A percentile compares a stretch with the other conserved stretches of the same genome.
phyloP scores from a whole-genome alignment of 2,888 invertebrate genomes.

The Neoascia interrupta region DNA sequence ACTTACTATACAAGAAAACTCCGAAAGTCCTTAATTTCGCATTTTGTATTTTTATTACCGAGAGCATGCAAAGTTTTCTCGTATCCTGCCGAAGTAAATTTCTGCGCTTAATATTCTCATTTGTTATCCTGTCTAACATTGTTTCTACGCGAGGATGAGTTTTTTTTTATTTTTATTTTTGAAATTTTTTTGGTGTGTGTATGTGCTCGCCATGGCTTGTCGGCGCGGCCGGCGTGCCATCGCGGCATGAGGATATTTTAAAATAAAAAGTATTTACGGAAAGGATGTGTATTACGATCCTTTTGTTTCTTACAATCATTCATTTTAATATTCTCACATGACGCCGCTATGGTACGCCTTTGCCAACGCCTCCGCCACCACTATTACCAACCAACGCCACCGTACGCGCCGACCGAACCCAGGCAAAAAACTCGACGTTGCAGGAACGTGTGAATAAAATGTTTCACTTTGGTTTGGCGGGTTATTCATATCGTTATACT shows the following conservation, averaged over 20 bases:
- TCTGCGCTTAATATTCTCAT: constrained; percentile 68
- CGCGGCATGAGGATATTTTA: constrained; percentile 44
- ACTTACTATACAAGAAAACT: constrained; percentile 56
- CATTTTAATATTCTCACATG: constrained; percentile 66
- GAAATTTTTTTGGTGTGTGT: constrained; percentile 5
- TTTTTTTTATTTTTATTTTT: constrained; percentile 1
- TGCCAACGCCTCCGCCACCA: neutral
- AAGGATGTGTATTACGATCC: constrained; percentile 67
- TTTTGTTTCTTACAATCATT: constrained; percentile 66
- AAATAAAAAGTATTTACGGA: constrained; percentile 56
- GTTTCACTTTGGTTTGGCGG: constrained; percentile 51
- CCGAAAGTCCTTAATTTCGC: constrained; percentile 66
- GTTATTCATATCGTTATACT: constrained; percentile 47
- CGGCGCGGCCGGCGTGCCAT: no score
- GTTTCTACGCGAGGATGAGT: no score
- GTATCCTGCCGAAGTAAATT: constrained; percentile 65
- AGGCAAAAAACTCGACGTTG: neutral
- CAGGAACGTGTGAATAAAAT: constrained; percentile 59
- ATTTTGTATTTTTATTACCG: constrained; percentile 66
- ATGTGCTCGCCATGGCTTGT: no score
- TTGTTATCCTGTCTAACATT: constrained; percentile 64
- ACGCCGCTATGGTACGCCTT: no score
- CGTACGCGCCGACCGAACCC: neutral
- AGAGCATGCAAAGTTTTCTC: constrained; percentile 58
- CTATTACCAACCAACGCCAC: neutral